These are phyloP conservation scores for Oryzias sinensis DNA, from an alignment of 2,797 vertebrate species.

Conservation along the genomic window DNA sequence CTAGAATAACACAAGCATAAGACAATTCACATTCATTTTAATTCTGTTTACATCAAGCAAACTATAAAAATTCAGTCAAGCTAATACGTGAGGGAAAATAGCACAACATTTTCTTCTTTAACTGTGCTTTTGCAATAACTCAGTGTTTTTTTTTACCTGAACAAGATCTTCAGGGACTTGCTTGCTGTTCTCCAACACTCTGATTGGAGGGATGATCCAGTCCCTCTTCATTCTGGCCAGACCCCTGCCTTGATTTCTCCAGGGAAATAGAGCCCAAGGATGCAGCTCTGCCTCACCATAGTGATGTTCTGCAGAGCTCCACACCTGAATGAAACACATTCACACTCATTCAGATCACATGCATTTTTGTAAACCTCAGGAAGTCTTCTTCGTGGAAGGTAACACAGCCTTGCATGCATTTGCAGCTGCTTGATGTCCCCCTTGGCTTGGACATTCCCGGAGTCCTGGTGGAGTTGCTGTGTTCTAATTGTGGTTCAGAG, in stretches of 20 bases:
- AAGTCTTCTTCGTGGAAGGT: conserved; percentile 24
- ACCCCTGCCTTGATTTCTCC: conserved; percentile 58
- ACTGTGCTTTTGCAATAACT: background rate
- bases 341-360: conserved; percentile 18
- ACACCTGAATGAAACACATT: conserved; percentile 43
- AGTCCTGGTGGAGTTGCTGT: conserved; percentile 42
- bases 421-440: conserved; percentile 60
- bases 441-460: conserved; percentile 34
- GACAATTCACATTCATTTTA: too few relatives aligned
- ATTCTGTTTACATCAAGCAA: too few relatives aligned
- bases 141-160: conserved; percentile 80
- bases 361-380: conserved; percentile 16
- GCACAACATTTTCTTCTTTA: too few relatives aligned
- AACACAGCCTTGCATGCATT: conserved; percentile 44
- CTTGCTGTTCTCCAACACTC: conserved; percentile 91
- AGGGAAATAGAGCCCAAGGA: conserved; percentile 66
- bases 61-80: too few relatives aligned
- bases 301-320: conserved; percentile 36
- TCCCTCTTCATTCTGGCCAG: conserved; percentile 84
- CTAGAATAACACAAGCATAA: too few relatives aligned
- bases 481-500: conserved; percentile 15
- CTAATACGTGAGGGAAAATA: too few relatives aligned
- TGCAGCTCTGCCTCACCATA: conserved; percentile 21
- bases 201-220: conserved; percentile 97
- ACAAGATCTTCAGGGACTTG: conserved; percentile 89